A percentile compares a stretch with the other conserved stretches of the same genome.
Conservation (phyloP, 1,140 invertebrate genomes). For the Drosophila tani region DNA sequence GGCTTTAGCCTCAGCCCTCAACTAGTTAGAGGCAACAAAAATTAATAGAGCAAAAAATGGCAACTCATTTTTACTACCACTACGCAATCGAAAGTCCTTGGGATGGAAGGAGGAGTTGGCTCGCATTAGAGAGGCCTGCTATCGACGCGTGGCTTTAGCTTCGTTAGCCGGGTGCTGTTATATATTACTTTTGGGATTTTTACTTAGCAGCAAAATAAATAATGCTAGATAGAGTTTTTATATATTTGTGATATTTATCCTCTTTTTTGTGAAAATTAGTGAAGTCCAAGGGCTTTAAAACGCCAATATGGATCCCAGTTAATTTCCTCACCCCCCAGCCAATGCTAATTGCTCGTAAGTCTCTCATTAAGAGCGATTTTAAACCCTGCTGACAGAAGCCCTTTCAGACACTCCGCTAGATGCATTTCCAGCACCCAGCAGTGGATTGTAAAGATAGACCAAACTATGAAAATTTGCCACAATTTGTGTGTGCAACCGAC, state of each 20-base stretch:
- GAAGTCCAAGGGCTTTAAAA: background rate
- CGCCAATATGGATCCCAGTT: background rate
- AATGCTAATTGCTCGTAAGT: conserved; percentile 59
- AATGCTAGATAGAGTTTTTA: no score
- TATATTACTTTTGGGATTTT: background rate
- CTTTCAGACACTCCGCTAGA: background rate
- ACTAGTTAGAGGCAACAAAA: conserved; percentile 66
- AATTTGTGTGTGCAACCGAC: conserved; percentile 53
- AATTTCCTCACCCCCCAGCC: conserved; percentile 10
- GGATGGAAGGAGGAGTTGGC: background rate
- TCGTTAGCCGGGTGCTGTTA: background rate
- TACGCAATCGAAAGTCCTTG: conserved; percentile 17
- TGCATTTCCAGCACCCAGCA: conserved; percentile 6
- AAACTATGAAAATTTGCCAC: conserved; percentile 69
- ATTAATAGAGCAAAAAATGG: conserved; percentile 80
- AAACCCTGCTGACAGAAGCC: background rate
- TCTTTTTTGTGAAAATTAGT: no score
- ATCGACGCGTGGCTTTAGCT: background rate
- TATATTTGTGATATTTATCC: no score
- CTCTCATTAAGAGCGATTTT: conserved; percentile 35
- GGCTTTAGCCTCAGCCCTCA: conserved; percentile 38
- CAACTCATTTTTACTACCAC: conserved; percentile 64
- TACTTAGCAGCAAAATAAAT: no score
- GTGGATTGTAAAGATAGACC: conserved; percentile 7
- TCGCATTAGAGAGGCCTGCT: background rate